Evolutionary conservation across 64 coral and sea anemone species (phyloP).

Genomic region (Stylophora pistillata): DNA sequence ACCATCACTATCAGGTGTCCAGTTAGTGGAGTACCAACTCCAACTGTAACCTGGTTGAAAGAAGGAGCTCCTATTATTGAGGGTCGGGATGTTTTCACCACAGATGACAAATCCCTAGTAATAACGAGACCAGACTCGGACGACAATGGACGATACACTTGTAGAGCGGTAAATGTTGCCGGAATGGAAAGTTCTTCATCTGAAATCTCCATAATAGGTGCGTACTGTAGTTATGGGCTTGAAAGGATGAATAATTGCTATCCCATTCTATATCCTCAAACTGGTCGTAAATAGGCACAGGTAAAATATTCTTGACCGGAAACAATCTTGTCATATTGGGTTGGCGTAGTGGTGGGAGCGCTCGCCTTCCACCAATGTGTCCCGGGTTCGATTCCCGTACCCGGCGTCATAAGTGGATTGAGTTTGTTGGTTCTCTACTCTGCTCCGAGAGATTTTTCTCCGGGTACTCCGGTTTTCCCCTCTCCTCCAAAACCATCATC

Average conservation of each 20-base stretch:
- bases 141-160: slow-evolving; percentile 47
- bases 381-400: too few relatives aligned
- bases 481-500: too few relatives aligned
- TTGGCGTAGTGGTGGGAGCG: too few relatives aligned
- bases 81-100: slow-evolving; percentile 12
- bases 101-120: slow-evolving; percentile 5
- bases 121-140: neutral
- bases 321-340: too few relatives aligned
- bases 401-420: too few relatives aligned
- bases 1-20: slow-evolving; percentile 61
- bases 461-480: too few relatives aligned
- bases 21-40: slow-evolving; percentile 52
- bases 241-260: neutral
- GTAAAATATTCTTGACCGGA: too few relatives aligned
- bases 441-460: too few relatives aligned
- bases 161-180: slow-evolving; percentile 5
- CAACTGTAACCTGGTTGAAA: slow-evolving; percentile 69
- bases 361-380: too few relatives aligned
- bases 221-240: neutral
- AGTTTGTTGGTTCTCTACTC: too few relatives aligned
- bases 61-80: slow-evolving; percentile 11
- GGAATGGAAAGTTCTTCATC: neutral
- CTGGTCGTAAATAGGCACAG: too few relatives aligned
- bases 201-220: neutral
- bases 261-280: too few relatives aligned